phyloP scores from a whole-genome alignment of 2,113 vertebrate species.

The Calyptomena viridis region DNA sequence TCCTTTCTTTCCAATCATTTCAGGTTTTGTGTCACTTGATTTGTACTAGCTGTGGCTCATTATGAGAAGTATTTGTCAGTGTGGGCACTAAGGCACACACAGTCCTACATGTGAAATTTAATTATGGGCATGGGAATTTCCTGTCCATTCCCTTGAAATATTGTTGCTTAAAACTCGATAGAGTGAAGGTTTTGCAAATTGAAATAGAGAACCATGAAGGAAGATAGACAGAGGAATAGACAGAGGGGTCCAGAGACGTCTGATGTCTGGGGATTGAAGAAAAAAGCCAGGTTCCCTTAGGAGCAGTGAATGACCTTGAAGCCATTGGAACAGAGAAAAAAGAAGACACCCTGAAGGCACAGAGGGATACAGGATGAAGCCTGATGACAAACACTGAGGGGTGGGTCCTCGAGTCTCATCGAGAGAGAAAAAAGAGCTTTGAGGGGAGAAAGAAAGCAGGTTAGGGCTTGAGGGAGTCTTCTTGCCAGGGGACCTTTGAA shows the following conservation, averaged over 20 bases:
- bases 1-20: conserved; percentile 47
- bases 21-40: conserved; percentile 55
- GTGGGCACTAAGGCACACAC: conserved; percentile 20
- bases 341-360: conserved; percentile 47
- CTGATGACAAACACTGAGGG: neutral
- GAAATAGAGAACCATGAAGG: conserved; percentile 54
- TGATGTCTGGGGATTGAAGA: conserved; percentile 36
- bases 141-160: conserved; percentile 49
- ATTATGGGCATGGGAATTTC: conserved; percentile 63
- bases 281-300: conserved; percentile 41
- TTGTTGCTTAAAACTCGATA: conserved; percentile 51
- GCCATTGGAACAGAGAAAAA: conserved; percentile 2
- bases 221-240: conserved; percentile 50
- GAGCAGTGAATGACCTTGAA: conserved; percentile 40
- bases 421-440: neutral
- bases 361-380: neutral
- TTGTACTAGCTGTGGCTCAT: conserved; percentile 58
- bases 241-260: conserved; percentile 37
- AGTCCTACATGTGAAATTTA: conserved; percentile 55
- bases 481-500: neutral
- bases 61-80: conserved; percentile 50
- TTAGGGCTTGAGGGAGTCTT: neutral
- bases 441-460: neutral
- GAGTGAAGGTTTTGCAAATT: conserved; percentile 64
- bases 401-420: neutral